Conservation (phyloP, 2,113 vertebrate genomes). For the Colaptes auratus region DNA sequence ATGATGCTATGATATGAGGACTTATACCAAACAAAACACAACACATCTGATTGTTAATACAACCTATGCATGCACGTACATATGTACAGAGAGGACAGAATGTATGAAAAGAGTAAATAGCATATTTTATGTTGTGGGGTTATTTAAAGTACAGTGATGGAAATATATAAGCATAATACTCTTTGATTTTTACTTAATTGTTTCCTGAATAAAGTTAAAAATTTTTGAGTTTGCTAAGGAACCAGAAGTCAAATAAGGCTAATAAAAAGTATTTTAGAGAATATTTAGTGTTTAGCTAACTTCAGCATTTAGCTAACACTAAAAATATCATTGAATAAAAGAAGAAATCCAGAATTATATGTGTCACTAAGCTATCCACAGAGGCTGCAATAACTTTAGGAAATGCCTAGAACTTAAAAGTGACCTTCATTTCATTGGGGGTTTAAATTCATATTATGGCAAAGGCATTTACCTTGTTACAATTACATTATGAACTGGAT, state of each 20-base stretch:
- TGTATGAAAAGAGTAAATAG: neutral
- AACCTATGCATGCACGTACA: rapidly evolving
- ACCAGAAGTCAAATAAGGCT: too few species aligned
- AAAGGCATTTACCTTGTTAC: constrained; percentile 5
- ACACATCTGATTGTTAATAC: neutral
- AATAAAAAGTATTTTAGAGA: neutral
- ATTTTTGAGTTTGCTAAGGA: neutral
- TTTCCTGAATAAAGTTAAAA: neutral
- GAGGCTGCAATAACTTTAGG: neutral
- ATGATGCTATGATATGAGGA: too few species aligned
- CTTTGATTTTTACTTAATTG: neutral
- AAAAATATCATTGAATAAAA: neutral
- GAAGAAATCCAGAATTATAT: neutral
- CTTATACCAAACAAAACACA: neutral
- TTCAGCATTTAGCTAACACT: neutral
- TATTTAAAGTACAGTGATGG: neutral
- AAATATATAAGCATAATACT: neutral
- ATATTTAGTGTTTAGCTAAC: neutral
- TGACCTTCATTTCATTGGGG: neutral
- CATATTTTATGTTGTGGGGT: neutral
- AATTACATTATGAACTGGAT: neutral
- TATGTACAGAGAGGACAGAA: neutral
- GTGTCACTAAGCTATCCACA: neutral
- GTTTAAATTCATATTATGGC: neutral
- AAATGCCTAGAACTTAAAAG: neutral